Evolutionary conservation across 2,113 vertebrate genomes (phyloP), one percentile per base, ranked within the genome.

Genomic region (Oreotrochilus melanogaster): DNA sequence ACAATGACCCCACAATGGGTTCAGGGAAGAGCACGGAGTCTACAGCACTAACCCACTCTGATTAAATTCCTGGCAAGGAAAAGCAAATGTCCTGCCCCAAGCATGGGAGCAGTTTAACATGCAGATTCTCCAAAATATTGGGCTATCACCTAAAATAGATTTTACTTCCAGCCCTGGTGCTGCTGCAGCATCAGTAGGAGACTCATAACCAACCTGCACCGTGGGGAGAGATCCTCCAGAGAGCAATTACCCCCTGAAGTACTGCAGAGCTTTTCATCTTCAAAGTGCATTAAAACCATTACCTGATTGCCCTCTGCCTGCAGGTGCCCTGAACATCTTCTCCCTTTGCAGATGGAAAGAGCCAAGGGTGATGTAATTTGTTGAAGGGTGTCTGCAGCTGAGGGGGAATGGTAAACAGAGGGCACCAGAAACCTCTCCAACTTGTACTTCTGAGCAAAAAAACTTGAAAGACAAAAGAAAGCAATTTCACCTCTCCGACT

Each of bases 31-130:
- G 35, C 23, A 39, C 2, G 16, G 58, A 43, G 9, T 5, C 30
- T n/a, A 1, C 39, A 45, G 57, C 47, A 19, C 3, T 7, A 47
- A 7, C 10, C 31, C 47, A 4, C 31, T 48, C 7, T 1, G 19
- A 27, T 5, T 3, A 56, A 18, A 23, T 2, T 21, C 21, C 8
- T 0, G 6, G 48, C 14, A 5, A 18, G 31, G 47, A 33, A 64
- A 72, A 11, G 24, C 4, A 3, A 45, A 33, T 0, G 19, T 1
- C 43, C 11, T 43, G 42, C 42, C 18, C 2, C 7, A 14, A 75
- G 33, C 53, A 33, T 0, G 11, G 69, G 4, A 69, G 9, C 1
- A 4, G 8, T 9, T 62, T 42, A 28, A 10, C 16, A 1, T 2
- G 4, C 2, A n/a, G 22, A 6, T 7, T 69, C 65, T 66, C 56